A percentile compares a stretch with the other conserved stretches of the same genome.
Conservation (phyloP, 2,888 invertebrate species). For the Lasioglossum vierecki region DNA sequence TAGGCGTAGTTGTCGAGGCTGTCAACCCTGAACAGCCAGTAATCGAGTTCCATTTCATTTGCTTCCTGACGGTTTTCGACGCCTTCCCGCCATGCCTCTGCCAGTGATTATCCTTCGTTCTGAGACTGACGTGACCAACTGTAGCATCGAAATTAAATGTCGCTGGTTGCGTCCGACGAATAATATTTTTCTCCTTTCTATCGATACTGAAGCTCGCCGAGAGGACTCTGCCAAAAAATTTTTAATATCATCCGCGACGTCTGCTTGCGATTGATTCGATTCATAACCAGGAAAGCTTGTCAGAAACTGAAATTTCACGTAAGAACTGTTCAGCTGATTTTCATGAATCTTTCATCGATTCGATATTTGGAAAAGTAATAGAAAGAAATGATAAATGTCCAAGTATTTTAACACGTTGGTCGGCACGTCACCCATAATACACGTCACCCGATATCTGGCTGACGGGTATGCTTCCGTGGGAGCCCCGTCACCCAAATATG, state of each 20-base stretch:
- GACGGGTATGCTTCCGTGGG: no score
- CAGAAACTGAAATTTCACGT: neutral
- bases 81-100: neutral
- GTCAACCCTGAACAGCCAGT: constrained; percentile 42
- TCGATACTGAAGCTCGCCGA: neutral
- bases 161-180: neutral
- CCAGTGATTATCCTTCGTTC: constrained; percentile 17
- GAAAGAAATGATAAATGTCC: neutral
- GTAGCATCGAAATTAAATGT: constrained; percentile 15
- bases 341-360: neutral
- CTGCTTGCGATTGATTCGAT: neutral
- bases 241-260: neutral
- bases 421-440: no score
- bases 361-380: neutral
- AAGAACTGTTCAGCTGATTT: neutral
- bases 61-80: constrained; percentile 39
- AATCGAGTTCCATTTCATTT: constrained; percentile 51
- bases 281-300: neutral
- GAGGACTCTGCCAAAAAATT: neutral
- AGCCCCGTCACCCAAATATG: no score
- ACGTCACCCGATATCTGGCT: no score
- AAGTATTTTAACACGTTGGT: no score
- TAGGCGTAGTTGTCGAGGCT: constrained; percentile 23
- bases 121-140: neutral
- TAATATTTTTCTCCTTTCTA: neutral